Conservation (phyloP, 35 echinoderm and acorn worm genomes). For the Amphiura filiformis region DNA sequence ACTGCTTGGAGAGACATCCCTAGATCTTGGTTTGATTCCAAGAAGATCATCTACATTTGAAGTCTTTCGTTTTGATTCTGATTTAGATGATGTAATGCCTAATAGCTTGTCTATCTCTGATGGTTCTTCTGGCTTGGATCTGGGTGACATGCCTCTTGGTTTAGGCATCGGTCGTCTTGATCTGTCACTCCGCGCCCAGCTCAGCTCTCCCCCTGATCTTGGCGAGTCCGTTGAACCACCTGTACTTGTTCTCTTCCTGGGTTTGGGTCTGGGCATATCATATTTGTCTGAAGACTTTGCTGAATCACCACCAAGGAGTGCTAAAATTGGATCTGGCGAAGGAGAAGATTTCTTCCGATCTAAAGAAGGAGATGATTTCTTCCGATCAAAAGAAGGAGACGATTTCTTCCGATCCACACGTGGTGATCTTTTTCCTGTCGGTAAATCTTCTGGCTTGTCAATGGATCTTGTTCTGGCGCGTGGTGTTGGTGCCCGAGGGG, state of each 20-base stretch:
- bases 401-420: neutral
- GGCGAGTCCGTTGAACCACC: neutral
- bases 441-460: constrained; percentile 16
- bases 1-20: neutral
- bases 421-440: neutral
- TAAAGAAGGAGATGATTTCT: neutral
- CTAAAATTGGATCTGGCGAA: neutral
- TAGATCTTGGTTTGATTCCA: neutral
- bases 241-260: neutral
- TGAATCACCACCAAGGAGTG: neutral
- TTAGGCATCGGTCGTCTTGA: neutral
- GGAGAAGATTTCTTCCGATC: neutral
- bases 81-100: constrained; percentile 24
- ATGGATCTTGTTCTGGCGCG: constrained; percentile 16
- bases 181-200: neutral
- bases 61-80: constrained; percentile 32
- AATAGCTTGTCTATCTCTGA: constrained; percentile 35
- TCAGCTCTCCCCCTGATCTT: neutral
- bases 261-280: constrained; percentile 28
- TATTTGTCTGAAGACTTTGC: neutral
- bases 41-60: neutral
- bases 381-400: neutral
- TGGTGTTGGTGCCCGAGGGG: constrained; percentile 6
- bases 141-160: neutral
- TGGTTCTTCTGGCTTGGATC: neutral